Evolutionary conservation across 53 echinoderm and acorn worm genomes (phyloP).

Genomic region (Echinarachnius parma): DNA sequence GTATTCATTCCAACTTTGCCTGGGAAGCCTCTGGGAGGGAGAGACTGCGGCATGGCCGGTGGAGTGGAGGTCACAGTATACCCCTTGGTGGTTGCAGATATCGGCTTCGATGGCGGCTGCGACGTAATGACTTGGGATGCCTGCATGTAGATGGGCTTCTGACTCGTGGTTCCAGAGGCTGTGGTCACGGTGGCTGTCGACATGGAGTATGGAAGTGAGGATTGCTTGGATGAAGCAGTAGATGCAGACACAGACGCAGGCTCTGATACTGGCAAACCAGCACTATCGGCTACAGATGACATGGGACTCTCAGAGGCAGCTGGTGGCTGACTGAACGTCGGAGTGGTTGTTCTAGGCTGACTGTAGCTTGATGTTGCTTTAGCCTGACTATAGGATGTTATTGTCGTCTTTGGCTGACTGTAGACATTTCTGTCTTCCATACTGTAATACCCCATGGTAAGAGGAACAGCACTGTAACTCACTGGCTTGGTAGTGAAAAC

Average conservation of each 20-base stretch:
- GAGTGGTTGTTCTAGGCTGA: too few relatives aligned
- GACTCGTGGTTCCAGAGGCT: background rate
- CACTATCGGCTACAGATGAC: too few relatives aligned
- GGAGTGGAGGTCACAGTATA: constrained; percentile 10
- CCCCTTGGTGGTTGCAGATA: constrained; percentile 2
- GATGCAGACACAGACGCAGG: constrained; percentile 4
- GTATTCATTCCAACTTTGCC: constrained; percentile 22
- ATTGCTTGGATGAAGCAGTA: background rate
- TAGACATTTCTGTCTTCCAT: constrained; percentile 21
- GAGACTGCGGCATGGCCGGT: background rate
- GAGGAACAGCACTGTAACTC: background rate
- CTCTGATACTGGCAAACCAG: too few relatives aligned
- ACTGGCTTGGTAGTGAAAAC: background rate
- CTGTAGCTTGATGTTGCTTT: too few relatives aligned
- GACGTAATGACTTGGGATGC: constrained; percentile 17
- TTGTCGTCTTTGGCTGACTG: constrained; percentile 2
- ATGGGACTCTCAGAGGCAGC: too few relatives aligned
- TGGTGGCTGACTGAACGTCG: too few relatives aligned
- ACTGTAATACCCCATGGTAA: constrained; percentile 22
- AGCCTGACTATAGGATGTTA: too few relatives aligned
- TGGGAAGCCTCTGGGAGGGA: constrained; percentile 39
- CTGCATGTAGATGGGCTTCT: constrained; percentile 26
- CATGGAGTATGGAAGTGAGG: constrained; percentile 15
- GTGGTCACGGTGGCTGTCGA: constrained; percentile 3
- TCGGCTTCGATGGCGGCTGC: constrained; percentile 12